Conservation (phyloP, 2,113 vertebrate species). For the Panthera leo region DNA sequence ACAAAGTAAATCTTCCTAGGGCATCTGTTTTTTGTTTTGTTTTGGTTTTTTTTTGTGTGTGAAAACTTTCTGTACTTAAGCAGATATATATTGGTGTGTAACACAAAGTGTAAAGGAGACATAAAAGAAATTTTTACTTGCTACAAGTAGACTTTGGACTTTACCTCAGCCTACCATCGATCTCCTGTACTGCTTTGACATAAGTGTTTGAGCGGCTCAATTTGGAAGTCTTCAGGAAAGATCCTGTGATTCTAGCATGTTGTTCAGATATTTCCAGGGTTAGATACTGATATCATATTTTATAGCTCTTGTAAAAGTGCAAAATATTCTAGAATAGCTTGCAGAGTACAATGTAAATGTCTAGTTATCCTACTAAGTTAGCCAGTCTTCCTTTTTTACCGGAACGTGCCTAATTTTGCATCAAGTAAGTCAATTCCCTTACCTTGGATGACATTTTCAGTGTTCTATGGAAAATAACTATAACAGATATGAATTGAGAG, state of each 20-base stretch:
- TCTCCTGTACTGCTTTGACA: not conserved
- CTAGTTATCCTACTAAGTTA: not conserved
- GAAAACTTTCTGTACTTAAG: not conserved
- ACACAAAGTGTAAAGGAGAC: not conserved
- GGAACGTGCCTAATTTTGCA: not conserved
- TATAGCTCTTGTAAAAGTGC: not conserved
- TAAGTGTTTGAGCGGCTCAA: not conserved
- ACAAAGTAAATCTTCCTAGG: not conserved
- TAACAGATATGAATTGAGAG: not conserved
- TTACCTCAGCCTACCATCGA: not conserved
- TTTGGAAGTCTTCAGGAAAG: not conserved
- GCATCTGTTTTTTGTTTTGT: not conserved
- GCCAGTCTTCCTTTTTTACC: not conserved
- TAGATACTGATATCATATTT: not conserved
- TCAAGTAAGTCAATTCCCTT: not conserved
- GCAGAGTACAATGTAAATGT: not conserved
- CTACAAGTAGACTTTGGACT: not conserved
- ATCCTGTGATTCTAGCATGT: not conserved
- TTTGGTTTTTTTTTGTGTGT: not conserved
- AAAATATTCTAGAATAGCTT: not conserved
- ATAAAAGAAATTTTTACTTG: not conserved
- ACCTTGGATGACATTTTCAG: constrained; percentile 7
- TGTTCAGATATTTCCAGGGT: not conserved
- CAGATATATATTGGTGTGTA: not conserved
- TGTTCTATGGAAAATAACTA: not conserved